phyloP scores from a whole-genome alignment of 1,140 invertebrate species.

The Drosophila sproati region DNA sequence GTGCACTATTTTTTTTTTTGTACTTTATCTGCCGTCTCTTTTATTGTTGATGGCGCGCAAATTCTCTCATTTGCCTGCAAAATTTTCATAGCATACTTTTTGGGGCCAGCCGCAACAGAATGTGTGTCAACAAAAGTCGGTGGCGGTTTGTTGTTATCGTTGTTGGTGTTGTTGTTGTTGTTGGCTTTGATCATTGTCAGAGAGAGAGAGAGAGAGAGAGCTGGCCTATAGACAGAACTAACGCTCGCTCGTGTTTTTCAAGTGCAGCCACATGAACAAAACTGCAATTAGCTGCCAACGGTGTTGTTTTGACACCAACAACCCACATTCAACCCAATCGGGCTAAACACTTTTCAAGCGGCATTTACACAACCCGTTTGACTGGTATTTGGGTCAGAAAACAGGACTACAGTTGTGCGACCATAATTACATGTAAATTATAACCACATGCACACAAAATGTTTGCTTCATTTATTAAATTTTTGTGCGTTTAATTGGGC shows the following conservation, averaged over 20 bases:
- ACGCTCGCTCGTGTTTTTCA: conserved; percentile 11
- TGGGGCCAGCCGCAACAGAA: conserved; percentile 55
- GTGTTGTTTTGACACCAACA: conserved; percentile 4
- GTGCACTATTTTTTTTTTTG: conserved; percentile 8
- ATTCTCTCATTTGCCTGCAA: conserved; percentile 70
- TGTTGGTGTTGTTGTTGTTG: conserved; percentile 30
- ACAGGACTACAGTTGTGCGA: conserved; percentile 44
- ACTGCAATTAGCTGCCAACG: conserved; percentile 43
- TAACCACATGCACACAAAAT: conserved; percentile 58
- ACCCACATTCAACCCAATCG: neutral
- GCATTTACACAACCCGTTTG: conserved; percentile 50
- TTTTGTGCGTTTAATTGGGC: conserved; percentile 65
- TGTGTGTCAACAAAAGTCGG: conserved; percentile 72
- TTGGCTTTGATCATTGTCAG: conserved; percentile 19
- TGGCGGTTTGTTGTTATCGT: conserved; percentile 22
- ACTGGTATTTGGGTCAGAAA: conserved; percentile 24
- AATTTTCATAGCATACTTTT: conserved; percentile 68
- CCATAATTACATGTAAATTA: conserved; percentile 77
- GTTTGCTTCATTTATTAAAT: conserved; percentile 65
- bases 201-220: conserved; percentile 3
- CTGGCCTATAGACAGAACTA: conserved; percentile 12
- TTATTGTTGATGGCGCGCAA: conserved; percentile 64
- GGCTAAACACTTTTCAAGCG: conserved; percentile 43
- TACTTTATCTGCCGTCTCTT: conserved; percentile 26
- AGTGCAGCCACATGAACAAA: conserved; percentile 35